Percentiles rank a stretch among this genome's conserved stretches.
Conservation (phyloP, 2,888 invertebrate genomes). For the Platycheirus albimanus region DNA sequence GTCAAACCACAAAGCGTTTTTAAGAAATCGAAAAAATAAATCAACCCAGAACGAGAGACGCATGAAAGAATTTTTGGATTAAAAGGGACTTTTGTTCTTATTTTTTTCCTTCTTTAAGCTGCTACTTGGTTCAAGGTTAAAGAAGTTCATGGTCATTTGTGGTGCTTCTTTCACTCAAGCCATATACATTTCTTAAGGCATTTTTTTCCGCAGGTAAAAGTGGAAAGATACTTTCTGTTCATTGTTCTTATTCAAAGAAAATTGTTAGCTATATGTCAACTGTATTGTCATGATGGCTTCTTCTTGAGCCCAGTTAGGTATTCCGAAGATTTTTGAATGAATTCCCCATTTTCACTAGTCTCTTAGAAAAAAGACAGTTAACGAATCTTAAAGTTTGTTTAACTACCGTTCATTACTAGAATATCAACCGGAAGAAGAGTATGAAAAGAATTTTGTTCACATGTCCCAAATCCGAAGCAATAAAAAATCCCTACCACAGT, state of each 20-base stretch:
- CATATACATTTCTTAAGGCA: no score
- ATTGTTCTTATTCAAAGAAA: no score
- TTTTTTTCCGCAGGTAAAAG: no score
- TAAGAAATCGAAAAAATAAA: slow-evolving; percentile 18
- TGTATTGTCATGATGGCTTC: no score
- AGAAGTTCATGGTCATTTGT: slow-evolving; percentile 40
- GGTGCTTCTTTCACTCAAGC: background rate
- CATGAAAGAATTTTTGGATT: background rate
- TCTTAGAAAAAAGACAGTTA: no score
- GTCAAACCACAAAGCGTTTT: background rate
- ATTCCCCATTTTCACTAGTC: no score
- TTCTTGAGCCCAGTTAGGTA: no score
- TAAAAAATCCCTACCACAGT: slow-evolving; percentile 13
- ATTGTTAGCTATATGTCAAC: no score
- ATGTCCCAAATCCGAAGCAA: slow-evolving; percentile 11
- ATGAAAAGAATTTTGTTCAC: slow-evolving; percentile 7
- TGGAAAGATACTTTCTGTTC: no score
- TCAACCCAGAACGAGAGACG: background rate
- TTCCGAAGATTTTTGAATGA: no score
- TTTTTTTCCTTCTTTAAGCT: background rate
- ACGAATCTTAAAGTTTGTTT: no score
- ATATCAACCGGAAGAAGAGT: background rate
- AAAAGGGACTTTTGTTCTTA: background rate
- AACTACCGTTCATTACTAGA: background rate
- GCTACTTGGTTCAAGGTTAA: slow-evolving; percentile 48